A percentile compares a stretch with the other conserved stretches of the same genome.
phyloP scores from a whole-genome alignment of 2,888 invertebrate genomes.

The Melinaea menophilus region DNA sequence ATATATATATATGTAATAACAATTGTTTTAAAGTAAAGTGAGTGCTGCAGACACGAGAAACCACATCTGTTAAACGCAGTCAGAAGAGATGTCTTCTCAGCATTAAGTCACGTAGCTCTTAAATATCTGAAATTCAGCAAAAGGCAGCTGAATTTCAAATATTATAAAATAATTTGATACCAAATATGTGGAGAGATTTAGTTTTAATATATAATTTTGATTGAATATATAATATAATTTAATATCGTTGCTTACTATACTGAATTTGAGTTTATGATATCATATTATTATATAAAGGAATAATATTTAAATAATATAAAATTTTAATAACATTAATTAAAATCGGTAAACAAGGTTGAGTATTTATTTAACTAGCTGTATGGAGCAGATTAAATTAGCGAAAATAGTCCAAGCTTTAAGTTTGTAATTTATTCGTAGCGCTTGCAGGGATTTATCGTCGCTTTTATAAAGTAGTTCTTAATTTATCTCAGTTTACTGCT shows the following conservation, averaged over 20 bases:
- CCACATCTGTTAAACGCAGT: slow-evolving; percentile 46
- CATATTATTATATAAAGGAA: neutral
- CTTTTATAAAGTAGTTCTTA: slow-evolving; percentile 5
- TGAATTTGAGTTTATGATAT: neutral
- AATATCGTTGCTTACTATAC: too few species aligned
- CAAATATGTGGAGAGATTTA: neutral
- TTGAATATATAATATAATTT: neutral
- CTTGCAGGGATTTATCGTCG: slow-evolving; percentile 2
- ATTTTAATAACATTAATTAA: neutral
- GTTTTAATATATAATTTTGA: neutral
- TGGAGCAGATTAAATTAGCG: slow-evolving; percentile 1
- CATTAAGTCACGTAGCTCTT: slow-evolving; percentile 57
- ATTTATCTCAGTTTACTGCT: slow-evolving; percentile 4
- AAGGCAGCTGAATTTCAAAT: neutral
- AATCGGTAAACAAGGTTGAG: neutral
- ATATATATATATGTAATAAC: too few species aligned
- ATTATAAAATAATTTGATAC: neutral
- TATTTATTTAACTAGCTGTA: neutral
- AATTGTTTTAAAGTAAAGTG: neutral
- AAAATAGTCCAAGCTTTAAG: neutral
- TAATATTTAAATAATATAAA: neutral
- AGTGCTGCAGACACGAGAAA: slow-evolving; percentile 38
- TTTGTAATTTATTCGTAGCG: slow-evolving; percentile 3
- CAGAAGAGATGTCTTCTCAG: slow-evolving; percentile 41
- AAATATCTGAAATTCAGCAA: slow-evolving; percentile 48